Base-by-base conservation (phyloP, 2,888 invertebrate species). In the Fissipunctia ypsillon region DNA sequence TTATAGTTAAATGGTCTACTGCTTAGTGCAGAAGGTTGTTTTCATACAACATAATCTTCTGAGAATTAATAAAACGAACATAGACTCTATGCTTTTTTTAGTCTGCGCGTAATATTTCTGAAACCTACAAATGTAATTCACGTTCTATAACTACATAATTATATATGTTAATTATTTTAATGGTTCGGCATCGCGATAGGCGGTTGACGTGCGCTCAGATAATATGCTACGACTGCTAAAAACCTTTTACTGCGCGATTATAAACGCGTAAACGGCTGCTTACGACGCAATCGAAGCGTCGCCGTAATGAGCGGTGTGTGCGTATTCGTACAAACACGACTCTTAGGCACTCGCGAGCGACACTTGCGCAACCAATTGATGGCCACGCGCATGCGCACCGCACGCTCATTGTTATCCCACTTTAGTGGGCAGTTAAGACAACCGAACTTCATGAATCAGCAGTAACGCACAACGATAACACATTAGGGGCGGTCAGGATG, bases 381-480 rank as follows among this genome's bases (percentile, higher is more conserved):
- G 81, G 70, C 61, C 70, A 69, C 41, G 70, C 77, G 73, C 69
- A 75, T 73, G 72, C 78, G 74, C 80, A 41, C 57, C 61, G 65
- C 78, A 73, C 74, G 85, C 83, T 89, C 88, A 89, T 90, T 91
- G 90, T 91, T 90, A 84, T 84, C 85, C 84, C 74, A 84, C 78
- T 71, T 88, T 90, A 91, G 90, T 92, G 91, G 91, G 90, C 69
- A 85, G 90, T 87, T 89, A 87, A 88, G 87, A 88, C 85, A 85
- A 87, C 87, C 83, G 76, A 83, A 76, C 84, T 78, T 82, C 84
- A 87, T 91, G 92, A 91, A 89, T 92, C 90, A 92, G 91, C 92
- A 90, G 85, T 85, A 81, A 82, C 76, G 41, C 68, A 57, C 82
- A 82, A 75, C 72, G 69, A 82, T 84, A 87, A 91, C 91, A 91